phyloP scores from a whole-genome alignment of 2,113 vertebrate species.

The Aptenodytes forsteri region DNA sequence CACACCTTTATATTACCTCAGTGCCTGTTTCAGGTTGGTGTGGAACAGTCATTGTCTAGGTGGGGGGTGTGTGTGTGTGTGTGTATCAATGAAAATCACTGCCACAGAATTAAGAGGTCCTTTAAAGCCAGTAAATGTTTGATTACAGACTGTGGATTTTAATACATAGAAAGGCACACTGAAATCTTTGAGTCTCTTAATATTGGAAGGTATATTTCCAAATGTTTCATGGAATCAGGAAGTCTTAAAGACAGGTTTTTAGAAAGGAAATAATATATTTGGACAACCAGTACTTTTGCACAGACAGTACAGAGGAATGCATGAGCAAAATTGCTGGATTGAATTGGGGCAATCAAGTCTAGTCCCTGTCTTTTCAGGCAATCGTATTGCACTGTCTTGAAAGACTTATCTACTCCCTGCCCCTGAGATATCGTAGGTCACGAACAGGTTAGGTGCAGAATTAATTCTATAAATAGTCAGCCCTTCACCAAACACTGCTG shows the following conservation, averaged over 20 bases:
- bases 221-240: neutral
- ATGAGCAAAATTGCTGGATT: neutral
- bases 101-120: neutral
- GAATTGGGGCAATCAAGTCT: neutral
- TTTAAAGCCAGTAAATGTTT: neutral
- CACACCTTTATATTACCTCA: neutral
- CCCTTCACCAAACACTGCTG: neutral
- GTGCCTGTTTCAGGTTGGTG: neutral
- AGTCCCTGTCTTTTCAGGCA: neutral
- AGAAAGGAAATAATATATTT: neutral
- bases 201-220: neutral
- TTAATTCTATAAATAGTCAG: neutral
- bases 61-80: neutral
- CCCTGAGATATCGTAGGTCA: neutral
- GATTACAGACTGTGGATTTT: neutral
- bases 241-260: neutral
- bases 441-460: neutral
- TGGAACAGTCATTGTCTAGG: neutral
- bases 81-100: neutral
- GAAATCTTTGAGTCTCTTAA: neutral
- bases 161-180: neutral
- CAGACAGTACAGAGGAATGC: neutral
- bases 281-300: neutral
- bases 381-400: neutral
- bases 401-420: neutral